Conservation (phyloP, 2,797 vertebrate species). For the Sandelia bainsii region DNA sequence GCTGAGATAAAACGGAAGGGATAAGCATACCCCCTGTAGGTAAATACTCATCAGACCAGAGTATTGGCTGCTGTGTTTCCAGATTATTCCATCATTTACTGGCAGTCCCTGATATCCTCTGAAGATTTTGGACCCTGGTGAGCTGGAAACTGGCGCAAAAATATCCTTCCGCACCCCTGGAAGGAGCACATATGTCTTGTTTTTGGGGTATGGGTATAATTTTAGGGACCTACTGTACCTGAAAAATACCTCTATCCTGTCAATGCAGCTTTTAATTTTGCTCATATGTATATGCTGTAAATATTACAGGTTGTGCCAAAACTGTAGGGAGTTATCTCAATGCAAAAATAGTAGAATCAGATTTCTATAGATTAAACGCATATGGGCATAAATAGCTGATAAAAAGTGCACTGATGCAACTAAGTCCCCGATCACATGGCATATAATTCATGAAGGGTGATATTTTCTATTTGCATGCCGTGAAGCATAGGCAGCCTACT, state of each 20-base stretch:
- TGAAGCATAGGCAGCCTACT: conserved; percentile 36
- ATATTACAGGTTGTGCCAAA: background rate
- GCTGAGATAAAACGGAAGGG: conserved; percentile 77
- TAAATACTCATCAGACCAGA: conserved; percentile 80
- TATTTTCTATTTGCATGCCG: conserved; percentile 46
- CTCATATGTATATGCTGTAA: conserved; percentile 8
- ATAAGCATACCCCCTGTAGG: conserved; percentile 75
- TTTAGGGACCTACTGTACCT: conserved; percentile 7
- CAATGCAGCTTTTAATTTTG: background rate
- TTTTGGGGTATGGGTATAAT: conserved; percentile 49
- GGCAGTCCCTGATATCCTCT: conserved; percentile 71
- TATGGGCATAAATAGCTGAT: conserved; percentile 9
- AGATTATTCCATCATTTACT: conserved; percentile 80
- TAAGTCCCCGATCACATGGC: conserved; percentile 32
- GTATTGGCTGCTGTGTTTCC: conserved; percentile 77
- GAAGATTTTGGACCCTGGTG: conserved; percentile 66
- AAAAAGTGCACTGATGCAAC: conserved; percentile 10
- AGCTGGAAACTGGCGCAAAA: conserved; percentile 62
- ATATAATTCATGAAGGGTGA: conserved; percentile 39
- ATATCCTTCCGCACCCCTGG: conserved; percentile 74
- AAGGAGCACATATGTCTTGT: conserved; percentile 77
- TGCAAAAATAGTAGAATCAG: conserved; percentile 1
- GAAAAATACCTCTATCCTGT: background rate
- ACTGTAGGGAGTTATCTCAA: background rate
- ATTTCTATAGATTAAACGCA: conserved; percentile 8